These are phyloP conservation scores for Hypomecis atomaria DNA, from an alignment of 2,888 invertebrate genomes.

Conservation along the genomic window DNA sequence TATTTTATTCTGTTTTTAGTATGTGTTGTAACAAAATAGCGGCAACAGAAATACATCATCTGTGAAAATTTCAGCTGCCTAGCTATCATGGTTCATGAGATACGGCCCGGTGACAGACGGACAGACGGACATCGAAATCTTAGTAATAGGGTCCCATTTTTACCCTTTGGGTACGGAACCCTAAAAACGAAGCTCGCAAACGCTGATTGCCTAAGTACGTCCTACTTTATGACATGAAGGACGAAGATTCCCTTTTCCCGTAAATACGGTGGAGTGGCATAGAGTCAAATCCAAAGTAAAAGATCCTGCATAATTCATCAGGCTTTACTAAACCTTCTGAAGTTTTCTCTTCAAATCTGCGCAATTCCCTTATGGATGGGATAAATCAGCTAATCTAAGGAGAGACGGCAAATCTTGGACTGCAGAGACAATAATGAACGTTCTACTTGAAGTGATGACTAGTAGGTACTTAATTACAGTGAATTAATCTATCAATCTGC, in stretches of 20 bases:
- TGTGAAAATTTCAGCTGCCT: too few relatives aligned
- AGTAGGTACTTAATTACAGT: too few relatives aligned
- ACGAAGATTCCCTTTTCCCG: slow-evolving; percentile 23
- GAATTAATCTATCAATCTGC: too few relatives aligned
- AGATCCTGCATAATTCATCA: slow-evolving; percentile 43
- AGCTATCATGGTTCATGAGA: too few relatives aligned
- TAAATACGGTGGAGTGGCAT: slow-evolving; percentile 26
- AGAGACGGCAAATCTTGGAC: slow-evolving; percentile 16
- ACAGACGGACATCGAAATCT: too few relatives aligned
- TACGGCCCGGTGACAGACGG: too few relatives aligned
- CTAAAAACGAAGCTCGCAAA: background rate
- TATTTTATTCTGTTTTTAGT: too few relatives aligned
- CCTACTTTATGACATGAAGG: slow-evolving; percentile 11
- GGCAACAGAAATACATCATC: too few relatives aligned
- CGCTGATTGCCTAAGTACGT: background rate
- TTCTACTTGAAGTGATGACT: background rate
- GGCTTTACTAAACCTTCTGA: slow-evolving; percentile 33
- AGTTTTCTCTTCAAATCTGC: slow-evolving; percentile 33
- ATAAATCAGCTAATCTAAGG: slow-evolving; percentile 32
- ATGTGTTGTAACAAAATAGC: too few relatives aligned
- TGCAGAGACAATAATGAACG: background rate
- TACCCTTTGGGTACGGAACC: too few relatives aligned
- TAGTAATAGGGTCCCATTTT: too few relatives aligned
- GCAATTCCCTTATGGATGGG: slow-evolving; percentile 24
- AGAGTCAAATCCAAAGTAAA: slow-evolving; percentile 36